These are phyloP conservation scores for Thalassophryne amazonica DNA, from an alignment of 2,797 vertebrate genomes.

Conservation along the genomic window DNA sequence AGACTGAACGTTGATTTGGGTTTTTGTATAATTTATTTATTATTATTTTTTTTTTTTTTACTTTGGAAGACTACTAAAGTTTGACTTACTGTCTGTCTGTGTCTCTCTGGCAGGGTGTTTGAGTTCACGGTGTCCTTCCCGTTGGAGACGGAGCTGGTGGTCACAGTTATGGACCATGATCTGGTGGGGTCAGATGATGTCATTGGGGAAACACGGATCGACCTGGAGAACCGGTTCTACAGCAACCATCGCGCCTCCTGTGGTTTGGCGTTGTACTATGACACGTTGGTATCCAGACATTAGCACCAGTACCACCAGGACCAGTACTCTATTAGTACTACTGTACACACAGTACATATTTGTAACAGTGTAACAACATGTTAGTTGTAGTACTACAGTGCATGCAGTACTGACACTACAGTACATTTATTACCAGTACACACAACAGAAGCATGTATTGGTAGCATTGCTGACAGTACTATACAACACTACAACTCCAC, in stretches of 20 bases:
- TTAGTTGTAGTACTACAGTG: not conserved
- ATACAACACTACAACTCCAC: too few relatives aligned
- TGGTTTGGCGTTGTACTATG: slow-evolving; percentile 85
- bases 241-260: slow-evolving; percentile 89
- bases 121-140: slow-evolving; percentile 91
- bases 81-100: not conserved
- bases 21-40: too few relatives aligned
- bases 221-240: slow-evolving; percentile 94
- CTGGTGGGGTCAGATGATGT: slow-evolving; percentile 88
- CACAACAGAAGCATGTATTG: not conserved
- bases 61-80: too few relatives aligned
- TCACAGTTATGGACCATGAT: slow-evolving; percentile 88
- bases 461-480: not conserved
- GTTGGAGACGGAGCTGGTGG: slow-evolving; percentile 82
- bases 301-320: not conserved
- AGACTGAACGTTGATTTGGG: too few relatives aligned
- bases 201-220: slow-evolving; percentile 89
- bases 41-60: too few relatives aligned
- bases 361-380: not conserved
- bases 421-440: too few relatives aligned
- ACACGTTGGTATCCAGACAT: slow-evolving; percentile 70
- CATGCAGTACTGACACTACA: too few relatives aligned
- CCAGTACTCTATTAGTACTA: not conserved
- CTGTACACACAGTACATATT: not conserved
- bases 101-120: slow-evolving; percentile 80